Percentiles rank a stretch among this genome's conserved stretches.
These are phyloP conservation scores for Sacculina carcini DNA, from an alignment of 2,888 invertebrate genomes.

Conservation along the genomic window DNA sequence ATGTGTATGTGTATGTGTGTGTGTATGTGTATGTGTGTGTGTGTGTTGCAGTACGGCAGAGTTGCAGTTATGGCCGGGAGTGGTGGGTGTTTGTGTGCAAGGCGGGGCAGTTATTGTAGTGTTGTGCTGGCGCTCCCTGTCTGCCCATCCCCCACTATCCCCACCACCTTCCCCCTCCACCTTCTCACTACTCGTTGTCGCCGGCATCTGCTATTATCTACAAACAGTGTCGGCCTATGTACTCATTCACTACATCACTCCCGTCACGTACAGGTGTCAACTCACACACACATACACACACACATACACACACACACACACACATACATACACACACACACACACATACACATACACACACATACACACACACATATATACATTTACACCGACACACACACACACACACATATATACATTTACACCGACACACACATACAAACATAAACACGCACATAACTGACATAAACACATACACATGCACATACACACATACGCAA, in stretches of 20 bases:
- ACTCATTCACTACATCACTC: conserved; percentile 50
- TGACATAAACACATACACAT: background rate
- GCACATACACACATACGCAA: background rate
- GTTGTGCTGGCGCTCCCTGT: conserved; percentile 34
- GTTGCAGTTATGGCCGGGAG: conserved; percentile 47
- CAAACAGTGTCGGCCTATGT: conserved; percentile 54
- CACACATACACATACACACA: background rate
- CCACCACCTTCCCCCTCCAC: conserved; percentile 23
- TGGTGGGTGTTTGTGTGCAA: conserved; percentile 42
- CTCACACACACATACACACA: background rate
- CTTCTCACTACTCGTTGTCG: conserved; percentile 32
- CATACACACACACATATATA: background rate
- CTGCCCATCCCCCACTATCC: conserved; percentile 29
- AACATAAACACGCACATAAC: background rate
- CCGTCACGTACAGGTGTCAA: conserved; percentile 43
- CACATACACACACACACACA: background rate
- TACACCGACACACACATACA: too few species aligned
- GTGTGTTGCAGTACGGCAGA: conserved; percentile 31
- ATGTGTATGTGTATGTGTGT: conserved; percentile 1
- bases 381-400: background rate
- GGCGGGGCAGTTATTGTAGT: too few species aligned
- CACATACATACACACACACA: background rate
- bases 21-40: conserved; percentile 3
- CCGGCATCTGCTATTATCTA: conserved; percentile 49
- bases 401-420: background rate